Percentiles rank a stretch among this genome's conserved stretches.
Conservation (phyloP, 1,140 invertebrate species). For the Cyrtorhinus lividipennis region DNA sequence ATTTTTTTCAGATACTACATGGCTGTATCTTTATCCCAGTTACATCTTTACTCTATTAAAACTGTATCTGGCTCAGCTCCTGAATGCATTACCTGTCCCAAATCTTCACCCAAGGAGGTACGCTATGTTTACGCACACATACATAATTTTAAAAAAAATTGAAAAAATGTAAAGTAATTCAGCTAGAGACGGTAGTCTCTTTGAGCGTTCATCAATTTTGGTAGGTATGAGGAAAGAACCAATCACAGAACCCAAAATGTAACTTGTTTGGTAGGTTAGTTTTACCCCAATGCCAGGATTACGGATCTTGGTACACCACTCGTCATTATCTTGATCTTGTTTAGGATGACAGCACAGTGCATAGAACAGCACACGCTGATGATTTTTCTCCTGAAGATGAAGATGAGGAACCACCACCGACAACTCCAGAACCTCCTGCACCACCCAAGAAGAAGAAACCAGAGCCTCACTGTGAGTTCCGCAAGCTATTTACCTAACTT, state of each 20-base stretch:
- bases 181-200: too few species aligned
- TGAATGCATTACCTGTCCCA: constrained; percentile 56
- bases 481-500: too few species aligned
- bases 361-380: not conserved
- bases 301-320: too few species aligned
- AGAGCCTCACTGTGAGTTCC: constrained; percentile 2
- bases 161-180: too few species aligned
- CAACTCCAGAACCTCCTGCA: constrained; percentile 28
- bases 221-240: too few species aligned
- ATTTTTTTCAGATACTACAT: constrained; percentile 59
- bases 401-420: constrained; percentile 36
- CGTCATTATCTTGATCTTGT: too few species aligned
- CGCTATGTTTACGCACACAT: too few species aligned
- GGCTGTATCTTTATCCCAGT: constrained; percentile 67
- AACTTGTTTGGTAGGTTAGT: too few species aligned
- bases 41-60: constrained; percentile 66
- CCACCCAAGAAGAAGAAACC: constrained; percentile 26
- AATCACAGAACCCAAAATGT: too few species aligned
- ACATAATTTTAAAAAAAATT: too few species aligned
- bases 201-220: too few species aligned
- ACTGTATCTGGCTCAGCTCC: constrained; percentile 48
- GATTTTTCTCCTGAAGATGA: constrained; percentile 30
- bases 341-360: not conserved
- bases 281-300: too few species aligned
- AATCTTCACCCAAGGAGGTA: not conserved